Conservation (phyloP, 2,113 vertebrate species). For the Ctenodactylus gundi region DNA sequence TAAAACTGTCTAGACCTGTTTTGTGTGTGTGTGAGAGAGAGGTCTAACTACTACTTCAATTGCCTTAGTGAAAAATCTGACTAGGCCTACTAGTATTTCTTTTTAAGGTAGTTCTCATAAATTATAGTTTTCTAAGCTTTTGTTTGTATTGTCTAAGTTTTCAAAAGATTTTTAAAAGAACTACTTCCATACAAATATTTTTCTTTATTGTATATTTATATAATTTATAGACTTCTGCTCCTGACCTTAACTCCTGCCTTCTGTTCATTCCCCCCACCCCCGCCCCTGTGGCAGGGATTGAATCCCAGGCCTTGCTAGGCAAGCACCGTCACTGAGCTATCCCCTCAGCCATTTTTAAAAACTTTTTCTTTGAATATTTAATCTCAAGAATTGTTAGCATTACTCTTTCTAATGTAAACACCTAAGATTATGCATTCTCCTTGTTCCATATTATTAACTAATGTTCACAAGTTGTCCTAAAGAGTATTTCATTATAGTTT, state of each 20-base stretch:
- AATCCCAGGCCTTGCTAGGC: background rate
- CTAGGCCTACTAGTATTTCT: background rate
- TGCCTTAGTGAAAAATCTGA: background rate
- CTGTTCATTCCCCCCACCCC: no score
- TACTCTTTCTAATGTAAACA: background rate
- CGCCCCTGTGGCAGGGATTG: no score
- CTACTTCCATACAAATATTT: background rate
- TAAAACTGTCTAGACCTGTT: background rate
- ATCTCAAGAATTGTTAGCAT: background rate
- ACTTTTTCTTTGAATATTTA: background rate
- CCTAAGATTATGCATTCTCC: background rate
- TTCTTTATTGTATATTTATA: background rate
- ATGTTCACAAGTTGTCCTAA: background rate
- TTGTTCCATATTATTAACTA: background rate
- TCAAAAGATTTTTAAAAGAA: slow-evolving; percentile 49
- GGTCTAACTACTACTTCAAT: background rate
- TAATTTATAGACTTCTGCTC: background rate
- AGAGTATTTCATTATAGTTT: background rate
- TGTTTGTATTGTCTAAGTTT: background rate
- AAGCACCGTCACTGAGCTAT: background rate
- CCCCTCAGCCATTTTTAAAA: background rate
- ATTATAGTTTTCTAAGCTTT: slow-evolving; percentile 4
- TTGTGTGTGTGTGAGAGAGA: background rate
- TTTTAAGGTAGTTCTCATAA: slow-evolving; percentile 16
- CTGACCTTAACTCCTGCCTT: background rate